These are phyloP conservation scores for Sinotaia quadrata DNA, from an alignment of 2,888 invertebrate species.

Conservation along the genomic window DNA sequence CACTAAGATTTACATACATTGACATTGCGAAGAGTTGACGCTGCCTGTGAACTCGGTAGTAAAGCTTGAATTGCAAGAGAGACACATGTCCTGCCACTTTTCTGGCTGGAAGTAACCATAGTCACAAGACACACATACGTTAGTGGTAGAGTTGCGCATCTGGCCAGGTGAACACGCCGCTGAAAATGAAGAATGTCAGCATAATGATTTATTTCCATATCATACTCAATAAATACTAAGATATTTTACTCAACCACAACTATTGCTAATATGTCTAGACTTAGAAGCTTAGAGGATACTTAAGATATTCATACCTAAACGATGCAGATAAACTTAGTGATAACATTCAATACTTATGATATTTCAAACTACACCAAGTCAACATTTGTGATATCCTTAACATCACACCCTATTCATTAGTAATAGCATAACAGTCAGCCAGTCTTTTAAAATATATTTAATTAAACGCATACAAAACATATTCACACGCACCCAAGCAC, in stretches of 20 bases:
- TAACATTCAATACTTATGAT: neutral
- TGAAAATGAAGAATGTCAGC: slow-evolving; percentile 29
- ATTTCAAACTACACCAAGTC: no score
- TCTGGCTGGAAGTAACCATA: slow-evolving; percentile 61
- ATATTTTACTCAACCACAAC: no score
- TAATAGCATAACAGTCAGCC: no score
- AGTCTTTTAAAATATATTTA: no score
- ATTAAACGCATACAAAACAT: no score
- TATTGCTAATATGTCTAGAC: no score
- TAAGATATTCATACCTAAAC: no score
- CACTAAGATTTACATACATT: no score
- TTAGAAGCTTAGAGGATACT: no score
- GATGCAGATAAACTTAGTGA: neutral
- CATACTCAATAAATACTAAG: no score
- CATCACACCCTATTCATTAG: no score
- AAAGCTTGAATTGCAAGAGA: slow-evolving; percentile 31
- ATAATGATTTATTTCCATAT: neutral
- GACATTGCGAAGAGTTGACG: neutral
- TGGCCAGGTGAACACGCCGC: slow-evolving; percentile 47
- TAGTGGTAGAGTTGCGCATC: slow-evolving; percentile 77
- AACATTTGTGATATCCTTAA: neutral
- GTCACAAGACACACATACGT: slow-evolving; percentile 82
- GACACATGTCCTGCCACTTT: slow-evolving; percentile 85
- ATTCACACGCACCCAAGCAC: no score
- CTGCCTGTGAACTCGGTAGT: slow-evolving; percentile 26